These are phyloP conservation scores for Lophotis ruficrista DNA, from an alignment of 2,113 vertebrate genomes.

Conservation along the genomic window DNA sequence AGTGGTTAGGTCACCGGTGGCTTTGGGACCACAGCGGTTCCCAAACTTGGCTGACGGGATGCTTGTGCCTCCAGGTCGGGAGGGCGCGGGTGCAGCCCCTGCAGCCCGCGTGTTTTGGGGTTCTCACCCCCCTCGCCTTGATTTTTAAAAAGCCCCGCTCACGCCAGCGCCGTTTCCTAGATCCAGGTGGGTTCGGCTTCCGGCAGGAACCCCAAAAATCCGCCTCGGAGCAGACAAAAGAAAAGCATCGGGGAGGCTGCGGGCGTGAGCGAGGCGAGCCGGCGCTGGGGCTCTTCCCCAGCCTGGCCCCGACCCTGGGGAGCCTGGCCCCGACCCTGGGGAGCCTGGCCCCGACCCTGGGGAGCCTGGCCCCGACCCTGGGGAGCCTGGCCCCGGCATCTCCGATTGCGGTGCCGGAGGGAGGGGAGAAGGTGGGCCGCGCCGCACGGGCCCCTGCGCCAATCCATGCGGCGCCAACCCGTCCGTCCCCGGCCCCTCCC, in stretches of 20 bases:
- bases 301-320: background rate
- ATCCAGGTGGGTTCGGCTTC: too few species aligned
- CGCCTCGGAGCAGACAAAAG: background rate
- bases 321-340: too few species aligned
- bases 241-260: background rate
- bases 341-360: background rate
- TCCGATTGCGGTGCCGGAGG: conserved; percentile 55
- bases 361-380: background rate
- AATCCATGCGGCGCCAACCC: conserved; percentile 39
- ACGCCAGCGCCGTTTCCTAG: too few species aligned
- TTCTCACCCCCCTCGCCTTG: background rate
- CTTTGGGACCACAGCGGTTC: background rate
- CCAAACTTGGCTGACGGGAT: background rate
- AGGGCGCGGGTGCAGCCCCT: background rate
- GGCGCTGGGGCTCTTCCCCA: background rate
- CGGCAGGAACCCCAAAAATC: background rate
- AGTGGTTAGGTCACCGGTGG: background rate
- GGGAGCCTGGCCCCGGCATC: conserved; percentile 9
- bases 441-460: conserved; percentile 43
- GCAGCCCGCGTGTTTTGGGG: background rate
- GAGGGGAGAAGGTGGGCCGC: conserved; percentile 19
- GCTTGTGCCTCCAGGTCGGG: background rate
- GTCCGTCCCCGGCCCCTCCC: conserved; percentile 50
- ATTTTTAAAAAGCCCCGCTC: too few species aligned
- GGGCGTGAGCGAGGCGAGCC: background rate